A percentile compares a stretch with the other conserved stretches of the same genome.
Evolutionary conservation across 2,113 vertebrate genomes (phyloP).

Genomic region (Neopipo cinnamomea): DNA sequence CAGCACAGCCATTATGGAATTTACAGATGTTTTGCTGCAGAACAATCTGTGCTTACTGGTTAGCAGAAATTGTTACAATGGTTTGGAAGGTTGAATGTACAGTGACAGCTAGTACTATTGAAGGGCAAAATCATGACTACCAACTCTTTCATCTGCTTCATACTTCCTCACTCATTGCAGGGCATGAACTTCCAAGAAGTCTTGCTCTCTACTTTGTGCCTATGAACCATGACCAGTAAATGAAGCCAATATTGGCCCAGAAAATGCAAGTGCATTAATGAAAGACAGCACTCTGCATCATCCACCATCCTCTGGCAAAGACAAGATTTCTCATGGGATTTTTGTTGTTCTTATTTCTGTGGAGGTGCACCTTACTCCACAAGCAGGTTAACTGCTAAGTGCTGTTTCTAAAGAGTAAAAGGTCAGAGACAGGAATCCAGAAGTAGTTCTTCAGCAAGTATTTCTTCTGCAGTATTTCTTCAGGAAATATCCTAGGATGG

Average conservation of each 20-base stretch:
- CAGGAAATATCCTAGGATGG: background rate
- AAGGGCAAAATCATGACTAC: background rate
- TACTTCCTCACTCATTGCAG: background rate
- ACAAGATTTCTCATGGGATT: background rate
- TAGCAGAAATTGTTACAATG: background rate
- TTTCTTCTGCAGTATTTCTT: background rate
- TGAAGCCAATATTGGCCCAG: fast-evolving
- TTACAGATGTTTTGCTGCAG: background rate
- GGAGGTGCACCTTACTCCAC: background rate
- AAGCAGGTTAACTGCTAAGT: background rate
- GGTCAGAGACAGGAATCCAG: background rate
- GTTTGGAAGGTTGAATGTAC: background rate
- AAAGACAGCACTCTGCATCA: background rate
- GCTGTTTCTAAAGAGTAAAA: background rate
- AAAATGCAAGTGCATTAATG: background rate
- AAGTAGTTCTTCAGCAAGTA: background rate
- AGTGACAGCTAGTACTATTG: background rate
- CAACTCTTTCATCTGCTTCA: background rate
- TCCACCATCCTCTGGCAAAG: background rate
- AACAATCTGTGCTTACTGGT: background rate
- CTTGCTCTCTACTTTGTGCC: background rate
- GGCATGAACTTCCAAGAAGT: background rate
- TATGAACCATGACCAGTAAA: background rate
- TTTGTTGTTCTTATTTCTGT: background rate
- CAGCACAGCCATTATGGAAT: background rate